Conservation (phyloP, 35 echinoderm and acorn worm species). For the Apostichopus japonicus region DNA sequence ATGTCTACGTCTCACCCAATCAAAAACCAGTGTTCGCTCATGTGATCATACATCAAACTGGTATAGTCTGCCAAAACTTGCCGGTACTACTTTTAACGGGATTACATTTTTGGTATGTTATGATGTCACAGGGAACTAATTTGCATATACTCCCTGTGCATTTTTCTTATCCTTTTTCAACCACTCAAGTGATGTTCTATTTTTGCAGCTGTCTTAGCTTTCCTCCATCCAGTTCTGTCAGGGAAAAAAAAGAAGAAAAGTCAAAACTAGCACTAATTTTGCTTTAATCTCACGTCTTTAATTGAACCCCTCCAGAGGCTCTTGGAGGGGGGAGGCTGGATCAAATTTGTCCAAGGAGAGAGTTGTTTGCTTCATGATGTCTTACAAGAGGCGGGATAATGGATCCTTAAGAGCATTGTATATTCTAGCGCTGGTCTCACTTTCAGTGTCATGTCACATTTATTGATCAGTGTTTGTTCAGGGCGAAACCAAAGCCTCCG, state of each 20-base stretch:
- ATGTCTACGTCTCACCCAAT: not conserved
- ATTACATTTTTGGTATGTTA: slow-evolving; percentile 12
- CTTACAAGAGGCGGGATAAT: slow-evolving; percentile 41
- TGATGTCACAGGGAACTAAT: slow-evolving; percentile 14
- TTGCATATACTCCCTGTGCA: slow-evolving; percentile 28
- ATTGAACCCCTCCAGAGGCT: slow-evolving; percentile 26
- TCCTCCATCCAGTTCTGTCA: not conserved
- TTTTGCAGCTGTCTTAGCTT: slow-evolving; percentile 30
- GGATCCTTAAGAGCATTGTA: slow-evolving; percentile 51
- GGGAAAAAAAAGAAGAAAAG: slow-evolving; percentile 22
- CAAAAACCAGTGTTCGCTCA: not conserved
- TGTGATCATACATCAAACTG: not conserved
- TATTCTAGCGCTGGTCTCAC: slow-evolving; percentile 40
- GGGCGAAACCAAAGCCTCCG: slow-evolving; percentile 43
- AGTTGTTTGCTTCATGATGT: slow-evolving; percentile 50
- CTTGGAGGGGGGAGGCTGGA: slow-evolving; percentile 12
- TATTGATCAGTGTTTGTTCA: slow-evolving; percentile 55
- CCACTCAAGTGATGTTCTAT: slow-evolving; percentile 31
- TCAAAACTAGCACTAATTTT: slow-evolving; percentile 33
- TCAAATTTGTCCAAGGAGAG: slow-evolving; percentile 42
- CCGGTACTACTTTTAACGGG: slow-evolving; percentile 34
- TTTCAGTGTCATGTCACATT: slow-evolving; percentile 51
- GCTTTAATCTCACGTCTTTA: slow-evolving; percentile 45
- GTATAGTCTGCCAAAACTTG: not conserved
- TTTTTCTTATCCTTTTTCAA: not conserved